These are phyloP conservation scores for Drosophila percnosoma DNA, from an alignment of 2,888 invertebrate genomes.

Conservation along the genomic window DNA sequence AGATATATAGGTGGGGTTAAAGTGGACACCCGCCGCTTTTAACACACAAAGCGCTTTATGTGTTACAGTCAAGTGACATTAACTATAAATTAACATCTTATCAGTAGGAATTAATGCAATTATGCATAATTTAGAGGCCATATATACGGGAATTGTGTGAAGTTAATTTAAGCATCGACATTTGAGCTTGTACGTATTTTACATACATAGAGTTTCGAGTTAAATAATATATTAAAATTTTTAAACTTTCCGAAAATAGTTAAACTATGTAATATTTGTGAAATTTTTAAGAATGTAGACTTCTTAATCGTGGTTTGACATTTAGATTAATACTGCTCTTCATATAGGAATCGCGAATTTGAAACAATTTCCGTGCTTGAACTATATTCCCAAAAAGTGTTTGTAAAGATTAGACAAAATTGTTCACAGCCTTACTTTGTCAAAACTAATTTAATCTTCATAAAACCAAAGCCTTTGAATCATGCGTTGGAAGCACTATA, in stretches of 20 bases:
- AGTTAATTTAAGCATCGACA: neutral
- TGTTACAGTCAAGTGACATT: constrained; percentile 3
- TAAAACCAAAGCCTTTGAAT: no score
- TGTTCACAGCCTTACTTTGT: neutral
- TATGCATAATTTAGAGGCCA: neutral
- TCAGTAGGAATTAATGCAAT: neutral
- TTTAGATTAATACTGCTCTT: neutral
- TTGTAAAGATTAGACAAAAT: neutral
- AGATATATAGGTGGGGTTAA: neutral
- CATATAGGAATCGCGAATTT: neutral
- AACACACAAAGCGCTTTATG: constrained; percentile 2
- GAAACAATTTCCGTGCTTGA: neutral
- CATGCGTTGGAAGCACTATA: no score
- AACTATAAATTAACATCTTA: constrained; percentile 3
- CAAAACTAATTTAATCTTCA: neutral
- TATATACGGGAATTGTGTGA: neutral
- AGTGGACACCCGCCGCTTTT: constrained; percentile 13
- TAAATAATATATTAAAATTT: neutral
- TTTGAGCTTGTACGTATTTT: neutral
- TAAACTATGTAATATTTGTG: no score
- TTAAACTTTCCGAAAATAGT: neutral
- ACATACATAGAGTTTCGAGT: neutral
- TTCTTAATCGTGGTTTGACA: no score
- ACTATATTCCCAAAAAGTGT: neutral
- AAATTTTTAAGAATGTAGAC: neutral